phyloP scores from a whole-genome alignment of 2,113 vertebrate genomes.

The Megaceryle maxima region DNA sequence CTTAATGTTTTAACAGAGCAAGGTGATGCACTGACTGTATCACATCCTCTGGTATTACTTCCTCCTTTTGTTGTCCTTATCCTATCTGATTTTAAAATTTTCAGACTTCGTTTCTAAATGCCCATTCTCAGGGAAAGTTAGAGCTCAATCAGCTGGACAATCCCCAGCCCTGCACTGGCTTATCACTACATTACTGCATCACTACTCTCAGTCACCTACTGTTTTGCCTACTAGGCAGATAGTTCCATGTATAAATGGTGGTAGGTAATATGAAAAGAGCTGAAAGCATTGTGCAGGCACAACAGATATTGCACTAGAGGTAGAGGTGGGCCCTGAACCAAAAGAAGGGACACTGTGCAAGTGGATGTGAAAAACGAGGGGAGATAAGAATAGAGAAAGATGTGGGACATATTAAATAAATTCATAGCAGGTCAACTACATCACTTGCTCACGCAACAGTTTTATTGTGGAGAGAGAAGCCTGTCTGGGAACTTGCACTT shows the following conservation, averaged over 20 bases:
- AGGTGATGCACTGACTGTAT: background rate
- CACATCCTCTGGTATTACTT: background rate
- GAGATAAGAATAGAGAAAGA: background rate
- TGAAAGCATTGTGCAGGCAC: background rate
- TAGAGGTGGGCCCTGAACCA: background rate
- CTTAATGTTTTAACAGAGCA: background rate
- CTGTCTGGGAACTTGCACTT: background rate
- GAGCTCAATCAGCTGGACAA: background rate
- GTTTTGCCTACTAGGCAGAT: background rate
- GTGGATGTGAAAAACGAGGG: background rate
- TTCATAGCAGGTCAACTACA: rapidly evolving
- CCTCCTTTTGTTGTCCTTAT: background rate
- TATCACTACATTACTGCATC: background rate
- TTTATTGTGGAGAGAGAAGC: background rate
- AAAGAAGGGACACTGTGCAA: background rate
- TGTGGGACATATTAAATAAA: background rate
- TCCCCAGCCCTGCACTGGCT: background rate
- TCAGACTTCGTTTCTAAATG: background rate
- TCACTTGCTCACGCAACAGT: background rate
- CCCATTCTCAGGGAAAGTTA: background rate
- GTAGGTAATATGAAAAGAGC: background rate
- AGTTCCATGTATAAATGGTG: background rate
- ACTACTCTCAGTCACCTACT: background rate
- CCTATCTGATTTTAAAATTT: background rate
- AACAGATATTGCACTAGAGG: background rate